Evolutionary conservation across 2,113 vertebrate species (phyloP), one percentile per base, ranked within the genome.

Genomic region (Morone chrysops): DNA sequence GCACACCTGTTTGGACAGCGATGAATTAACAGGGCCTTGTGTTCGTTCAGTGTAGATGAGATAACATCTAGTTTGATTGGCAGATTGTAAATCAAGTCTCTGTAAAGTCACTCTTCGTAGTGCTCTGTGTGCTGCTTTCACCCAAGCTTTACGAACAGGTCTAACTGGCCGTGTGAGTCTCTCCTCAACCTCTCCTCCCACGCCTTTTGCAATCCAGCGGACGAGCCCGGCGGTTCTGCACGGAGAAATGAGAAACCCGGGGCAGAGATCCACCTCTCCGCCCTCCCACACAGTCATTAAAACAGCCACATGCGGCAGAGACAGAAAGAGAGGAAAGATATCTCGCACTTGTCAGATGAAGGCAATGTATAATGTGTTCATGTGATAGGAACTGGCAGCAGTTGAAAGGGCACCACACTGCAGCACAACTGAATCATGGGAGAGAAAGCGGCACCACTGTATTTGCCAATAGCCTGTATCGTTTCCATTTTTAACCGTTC

Each of bases 261-360:
- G 75, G 83, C 74, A 70, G 50, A 82, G 78, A 75, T 80, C 70
- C 75, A 25, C 56, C 81, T 83, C 78, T 59, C 67, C 20, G 3
- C 16, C 61, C 82, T 72, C 86, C 86, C 81, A 87, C 92, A 8
- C 87, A 65, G 82, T 76, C 82, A 88, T 89, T 89, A 91, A 89
- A 84, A 75, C 67, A 47, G 78, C 78, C 71, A 62, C 80, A 72
- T 70, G 63, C 80, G 68, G 73, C 45, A 70, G 0, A 82, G 41
- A 40, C 20, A 79, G 12, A 77, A 9, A 73, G 48, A 71, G 60
- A 53, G 40, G 45, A 3, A 65, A 16, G 70, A 75, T 11, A 59
- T 47, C 65, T 78, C 56, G 0, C 67, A 80, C 43, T n/a, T 8
- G 13, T 85, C 70, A 68, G 68, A 84, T 68, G 63, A 80, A 74